Evolutionary conservation across 2,888 invertebrate species (phyloP).

Genomic region (Sphinx pinastri): DNA sequence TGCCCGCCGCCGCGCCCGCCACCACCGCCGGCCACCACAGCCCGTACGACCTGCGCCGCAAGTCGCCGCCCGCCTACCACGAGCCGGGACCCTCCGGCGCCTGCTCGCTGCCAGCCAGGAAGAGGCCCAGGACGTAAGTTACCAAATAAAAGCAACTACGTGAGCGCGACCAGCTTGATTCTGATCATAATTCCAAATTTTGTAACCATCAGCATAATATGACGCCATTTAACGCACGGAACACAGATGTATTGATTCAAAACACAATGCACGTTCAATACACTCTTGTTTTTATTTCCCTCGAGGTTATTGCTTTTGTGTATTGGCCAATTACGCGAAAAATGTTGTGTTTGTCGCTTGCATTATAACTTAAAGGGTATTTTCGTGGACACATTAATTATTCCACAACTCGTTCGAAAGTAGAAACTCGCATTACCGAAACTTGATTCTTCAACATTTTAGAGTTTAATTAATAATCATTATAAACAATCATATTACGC

Average conservation of each 20-base stretch:
- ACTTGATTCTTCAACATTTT: too few relatives aligned
- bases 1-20: conserved; percentile 85
- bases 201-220: neutral
- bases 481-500: too few relatives aligned
- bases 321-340: neutral
- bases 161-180: neutral
- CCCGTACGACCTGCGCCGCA: conserved; percentile 94
- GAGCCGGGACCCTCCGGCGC: conserved; percentile 86
- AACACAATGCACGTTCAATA: conserved; percentile 20
- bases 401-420: too few relatives aligned
- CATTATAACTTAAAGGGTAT: neutral
- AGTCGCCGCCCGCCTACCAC: conserved; percentile 89
- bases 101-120: conserved; percentile 92
- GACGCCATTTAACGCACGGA: neutral
- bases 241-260: conserved; percentile 14
- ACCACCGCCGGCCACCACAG: conserved; percentile 92
- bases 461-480: too few relatives aligned
- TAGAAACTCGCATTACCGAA: too few relatives aligned
- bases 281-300: conserved; percentile 23
- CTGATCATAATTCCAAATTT: neutral
- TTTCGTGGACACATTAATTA: neutral
- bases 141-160: neutral
- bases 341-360: neutral
- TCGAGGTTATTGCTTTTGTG: conserved; percentile 9
- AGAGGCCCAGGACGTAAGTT: conserved; percentile 89